Base-by-base conservation (phyloP, 1,140 invertebrate genomes). In the Psilanteris sp. region DNA sequence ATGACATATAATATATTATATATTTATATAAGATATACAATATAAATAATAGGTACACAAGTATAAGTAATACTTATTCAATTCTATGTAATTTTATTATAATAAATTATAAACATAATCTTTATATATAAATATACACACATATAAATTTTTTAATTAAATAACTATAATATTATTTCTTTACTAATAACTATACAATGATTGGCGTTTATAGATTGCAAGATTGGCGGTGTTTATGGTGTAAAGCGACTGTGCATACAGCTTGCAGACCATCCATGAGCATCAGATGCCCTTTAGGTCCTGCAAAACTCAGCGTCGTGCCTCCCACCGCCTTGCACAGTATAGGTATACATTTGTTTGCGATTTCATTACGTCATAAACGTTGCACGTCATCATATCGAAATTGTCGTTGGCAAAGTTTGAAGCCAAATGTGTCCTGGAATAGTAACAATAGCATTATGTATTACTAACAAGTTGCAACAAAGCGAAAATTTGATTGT, bases 201-300 rank as follows among this genome's bases (percentile, higher is more conserved):
- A 39, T 9, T 41, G 31, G 4, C 6, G 36, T 73, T 57, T 78
- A 27, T 82, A 94, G 96, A 78, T 89, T 99, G 59, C 96, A 98
- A 91, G 97, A 98, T 87, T 98, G 95, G 94, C 90, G 96, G 75
- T 98, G 97, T 89, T 91, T 98, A 29, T 98, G 97, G 97, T 98
- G 97, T 86, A 92, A 95, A 79, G 91, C 93, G n/a, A 96, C 94
- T 70, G 95, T 98, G 29, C 97, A 98, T 86, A 94, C 95, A 16
- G 92, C 93, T 36, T 98, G 97, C 88, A 91, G 94, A 81, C 94
- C 95, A 14, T 90, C 90, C 43, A 91, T 94, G 88, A 89, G 92
- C 31, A 91, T 92, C 15, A 89, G 89, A 71, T 98, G 97, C 89
- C 93, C 93, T 16, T 90, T 98, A 61, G 96, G 96, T 27, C 93